phyloP scores from a whole-genome alignment of 2,113 vertebrate genomes.

The Stictonetta naevosa region DNA sequence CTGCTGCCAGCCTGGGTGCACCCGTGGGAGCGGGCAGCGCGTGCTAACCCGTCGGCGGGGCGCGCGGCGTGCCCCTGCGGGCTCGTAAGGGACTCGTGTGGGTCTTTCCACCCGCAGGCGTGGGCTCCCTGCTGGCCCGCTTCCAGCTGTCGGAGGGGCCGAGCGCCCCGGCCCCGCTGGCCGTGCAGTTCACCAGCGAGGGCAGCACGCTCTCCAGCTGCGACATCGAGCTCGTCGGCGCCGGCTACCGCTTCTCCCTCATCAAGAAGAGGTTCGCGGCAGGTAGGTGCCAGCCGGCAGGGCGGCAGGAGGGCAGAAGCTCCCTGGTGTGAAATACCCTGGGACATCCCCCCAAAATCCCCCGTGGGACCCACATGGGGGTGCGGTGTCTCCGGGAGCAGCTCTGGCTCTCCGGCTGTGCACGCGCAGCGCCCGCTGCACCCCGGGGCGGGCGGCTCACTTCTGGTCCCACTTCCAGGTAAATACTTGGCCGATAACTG shows the following conservation, averaged over 20 bases:
- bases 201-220: conserved; percentile 95
- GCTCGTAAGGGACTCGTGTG: not conserved
- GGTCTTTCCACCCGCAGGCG: conserved; percentile 74
- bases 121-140: conserved; percentile 92
- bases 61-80: accelerated
- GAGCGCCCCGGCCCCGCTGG: conserved; percentile 90
- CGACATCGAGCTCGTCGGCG: conserved; percentile 93
- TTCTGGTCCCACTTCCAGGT: conserved; percentile 80
- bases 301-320: not conserved
- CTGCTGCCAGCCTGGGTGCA: not conserved
- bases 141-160: conserved; percentile 94
- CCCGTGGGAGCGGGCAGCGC: accelerated
- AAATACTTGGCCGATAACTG: conserved; percentile 99
- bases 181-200: conserved; percentile 97
- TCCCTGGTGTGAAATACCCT: accelerated
- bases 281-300: conserved; percentile 72
- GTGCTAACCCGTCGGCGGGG: accelerated
- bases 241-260: conserved; percentile 96
- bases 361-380: too few relatives aligned
- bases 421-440: too few relatives aligned
- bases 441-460: not conserved
- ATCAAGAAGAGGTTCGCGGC: conserved; percentile 98
- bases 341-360: not conserved
- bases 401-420: not conserved
- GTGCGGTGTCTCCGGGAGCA: not conserved